These are phyloP conservation scores for Turdus rufiventris DNA, from an alignment of 2,113 vertebrate genomes.

Conservation along the genomic window DNA sequence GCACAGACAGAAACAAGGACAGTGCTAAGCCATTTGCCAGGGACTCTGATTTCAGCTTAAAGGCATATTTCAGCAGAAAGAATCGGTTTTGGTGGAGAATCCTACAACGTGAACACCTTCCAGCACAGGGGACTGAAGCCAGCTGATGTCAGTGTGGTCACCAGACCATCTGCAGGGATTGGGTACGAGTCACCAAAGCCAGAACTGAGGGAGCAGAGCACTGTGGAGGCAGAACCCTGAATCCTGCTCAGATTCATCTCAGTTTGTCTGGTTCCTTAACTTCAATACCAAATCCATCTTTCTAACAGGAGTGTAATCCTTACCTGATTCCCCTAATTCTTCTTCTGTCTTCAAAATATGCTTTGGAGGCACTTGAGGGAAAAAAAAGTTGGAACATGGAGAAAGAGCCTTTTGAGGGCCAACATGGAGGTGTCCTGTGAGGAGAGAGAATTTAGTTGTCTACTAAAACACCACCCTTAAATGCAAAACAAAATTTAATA, in stretches of 20 bases:
- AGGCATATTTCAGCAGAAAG: not conserved
- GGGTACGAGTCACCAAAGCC: not conserved
- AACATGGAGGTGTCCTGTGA: not conserved
- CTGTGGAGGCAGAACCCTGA: not conserved
- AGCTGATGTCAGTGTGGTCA: not conserved
- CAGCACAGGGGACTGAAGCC: not conserved
- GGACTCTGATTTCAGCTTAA: not conserved
- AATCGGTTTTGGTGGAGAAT: not conserved
- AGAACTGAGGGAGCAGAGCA: not conserved
- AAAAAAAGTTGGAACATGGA: not conserved
- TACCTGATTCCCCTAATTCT: not conserved
- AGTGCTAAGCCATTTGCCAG: not conserved
- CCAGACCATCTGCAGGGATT: not conserved
- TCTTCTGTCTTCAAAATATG: not conserved
- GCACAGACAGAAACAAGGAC: not conserved
- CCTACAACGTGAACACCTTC: accelerated
- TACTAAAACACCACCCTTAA: not conserved
- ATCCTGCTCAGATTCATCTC: not conserved
- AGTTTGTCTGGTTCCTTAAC: not conserved
- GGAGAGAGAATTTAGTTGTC: not conserved
- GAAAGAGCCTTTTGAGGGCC: not conserved
- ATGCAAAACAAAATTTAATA: not conserved
- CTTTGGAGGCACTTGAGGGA: not conserved
- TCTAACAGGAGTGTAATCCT: not conserved
- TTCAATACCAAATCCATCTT: not conserved